These are phyloP conservation scores for Amiota minor DNA, from an alignment of 2,888 invertebrate genomes.

Conservation along the genomic window DNA sequence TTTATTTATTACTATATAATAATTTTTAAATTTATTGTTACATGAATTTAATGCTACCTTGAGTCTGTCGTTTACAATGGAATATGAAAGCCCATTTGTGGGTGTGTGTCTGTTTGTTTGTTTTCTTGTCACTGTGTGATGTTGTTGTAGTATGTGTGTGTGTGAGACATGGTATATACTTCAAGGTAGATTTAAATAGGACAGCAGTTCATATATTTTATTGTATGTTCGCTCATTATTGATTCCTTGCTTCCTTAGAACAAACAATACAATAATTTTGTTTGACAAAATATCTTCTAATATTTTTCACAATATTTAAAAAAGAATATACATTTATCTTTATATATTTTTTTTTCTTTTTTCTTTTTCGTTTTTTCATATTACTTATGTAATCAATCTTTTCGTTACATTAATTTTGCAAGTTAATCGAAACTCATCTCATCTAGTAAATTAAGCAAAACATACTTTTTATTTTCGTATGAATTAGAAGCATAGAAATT, in stretches of 20 bases:
- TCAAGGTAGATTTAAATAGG: too few species aligned
- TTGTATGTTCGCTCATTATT: conserved; percentile 6
- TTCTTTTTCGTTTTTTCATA: not conserved
- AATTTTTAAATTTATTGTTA: too few species aligned
- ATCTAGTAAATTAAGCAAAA: not conserved
- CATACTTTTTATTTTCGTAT: not conserved
- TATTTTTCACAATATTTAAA: not conserved
- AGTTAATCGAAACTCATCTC: not conserved
- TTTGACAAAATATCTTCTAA: conserved; percentile 18
- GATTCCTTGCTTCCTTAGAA: conserved; percentile 47
- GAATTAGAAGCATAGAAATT: too few species aligned
- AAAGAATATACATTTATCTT: too few species aligned
- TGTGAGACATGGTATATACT: too few species aligned
- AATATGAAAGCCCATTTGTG: too few species aligned
- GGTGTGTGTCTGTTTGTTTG: too few species aligned
- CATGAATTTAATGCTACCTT: too few species aligned
- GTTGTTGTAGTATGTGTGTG: too few species aligned
- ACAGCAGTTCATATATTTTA: not conserved
- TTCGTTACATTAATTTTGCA: not conserved
- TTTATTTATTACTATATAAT: too few species aligned
- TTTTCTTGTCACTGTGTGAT: too few species aligned
- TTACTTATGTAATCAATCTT: conserved; percentile 2
- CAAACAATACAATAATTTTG: conserved; percentile 42
- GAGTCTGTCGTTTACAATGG: too few species aligned
- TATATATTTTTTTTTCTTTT: not conserved